Evolutionary conservation across 2,113 vertebrate species (phyloP), one percentile per base, ranked within the genome.

Genomic region (Chloebia gouldiae): DNA sequence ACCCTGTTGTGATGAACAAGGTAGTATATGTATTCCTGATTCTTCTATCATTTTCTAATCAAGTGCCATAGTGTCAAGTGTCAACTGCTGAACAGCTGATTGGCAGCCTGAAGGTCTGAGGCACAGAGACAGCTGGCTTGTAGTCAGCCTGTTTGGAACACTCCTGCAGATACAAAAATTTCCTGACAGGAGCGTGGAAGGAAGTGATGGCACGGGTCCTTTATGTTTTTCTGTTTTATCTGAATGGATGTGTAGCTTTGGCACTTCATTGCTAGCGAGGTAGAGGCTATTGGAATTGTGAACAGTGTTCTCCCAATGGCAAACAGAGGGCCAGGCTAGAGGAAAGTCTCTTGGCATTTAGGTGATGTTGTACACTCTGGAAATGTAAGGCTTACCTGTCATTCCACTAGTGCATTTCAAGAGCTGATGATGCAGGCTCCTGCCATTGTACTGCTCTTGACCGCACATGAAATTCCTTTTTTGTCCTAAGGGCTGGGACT

Each of bases 231-330:
- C 37, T 80, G 71, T 57, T 61, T 65, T 39, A 9, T 42, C 33
- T 0, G 0, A 44, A 51, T 6, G 63, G 49, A 56, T 72, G 15
- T 49, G 51, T 56, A n/a, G 30, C 31, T 61, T 88, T 2, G 6
- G 33, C 42, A 21, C 20, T n/a, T 61, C 39, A 20, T 30, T 2
- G 9, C 65, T 44, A 57, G 76, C 2, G 7, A 45, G 59, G 60
- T 54, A 78, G 64, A 70, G 42, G 64, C 72, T 9, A 2, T 24
- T 64, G 51, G 45, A 50, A 13, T 31, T 61, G 60, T 53, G 45
- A 65, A n/a, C 23, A 40, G 15, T 20, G 39, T 84, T 80, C 51
- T 73, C 30, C 42, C 63, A 24, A 4, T 13, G 39, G 51, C 60
- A 70, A 44, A 37, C 13, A 16, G 35, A 76, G 54, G 49, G 66